Percentiles rank a stretch among this genome's conserved stretches.
Conservation (phyloP, 2,797 vertebrate species). For the Parauchenoglanis punctatus region DNA sequence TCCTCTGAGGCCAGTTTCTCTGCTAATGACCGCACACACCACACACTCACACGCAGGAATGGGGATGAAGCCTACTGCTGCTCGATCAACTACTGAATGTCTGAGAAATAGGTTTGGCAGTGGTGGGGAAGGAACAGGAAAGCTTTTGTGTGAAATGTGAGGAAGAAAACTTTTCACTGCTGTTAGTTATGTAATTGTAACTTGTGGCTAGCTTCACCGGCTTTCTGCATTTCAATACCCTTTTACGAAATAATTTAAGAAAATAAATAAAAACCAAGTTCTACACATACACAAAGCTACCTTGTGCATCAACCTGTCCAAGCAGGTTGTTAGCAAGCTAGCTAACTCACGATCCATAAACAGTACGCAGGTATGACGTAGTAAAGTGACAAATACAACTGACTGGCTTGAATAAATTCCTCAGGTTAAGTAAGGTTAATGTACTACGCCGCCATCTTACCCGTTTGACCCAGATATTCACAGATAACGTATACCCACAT, state of each 20-base stretch:
- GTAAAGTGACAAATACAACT: not conserved
- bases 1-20: constrained; percentile 46
- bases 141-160: not conserved
- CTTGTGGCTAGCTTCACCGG: not conserved
- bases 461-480: no score
- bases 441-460: no score
- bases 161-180: not conserved
- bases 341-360: not conserved
- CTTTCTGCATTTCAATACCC: not conserved
- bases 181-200: not conserved
- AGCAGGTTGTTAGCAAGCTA: not conserved
- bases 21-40: constrained; percentile 52
- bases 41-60: constrained; percentile 2
- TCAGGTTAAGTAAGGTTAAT: no score
- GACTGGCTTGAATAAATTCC: not conserved
- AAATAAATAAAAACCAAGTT: not conserved
- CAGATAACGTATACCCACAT: no score
- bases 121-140: not conserved
- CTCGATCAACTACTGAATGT: constrained; percentile 8
- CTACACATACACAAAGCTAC: not conserved
- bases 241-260: not conserved
- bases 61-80: not conserved
- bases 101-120: not conserved
- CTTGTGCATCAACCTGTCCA: not conserved
- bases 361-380: not conserved